Conservation (phyloP, 1,140 invertebrate species). For the Agrypnia vestita region DNA sequence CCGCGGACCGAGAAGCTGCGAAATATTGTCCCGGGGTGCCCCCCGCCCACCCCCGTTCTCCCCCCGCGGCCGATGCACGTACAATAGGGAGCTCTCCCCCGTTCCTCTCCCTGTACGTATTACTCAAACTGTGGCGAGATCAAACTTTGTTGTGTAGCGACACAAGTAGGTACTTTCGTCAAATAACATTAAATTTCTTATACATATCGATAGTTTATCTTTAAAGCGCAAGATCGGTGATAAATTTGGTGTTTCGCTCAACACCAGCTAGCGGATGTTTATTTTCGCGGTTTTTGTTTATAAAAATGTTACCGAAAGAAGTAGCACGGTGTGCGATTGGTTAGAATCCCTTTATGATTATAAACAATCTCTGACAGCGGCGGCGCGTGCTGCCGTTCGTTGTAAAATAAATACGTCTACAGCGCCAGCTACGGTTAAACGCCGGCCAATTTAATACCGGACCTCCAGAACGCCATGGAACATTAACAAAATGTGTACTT, state of each 20-base stretch:
- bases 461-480: constrained; percentile 8
- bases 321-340: background rate
- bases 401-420: constrained; percentile 15
- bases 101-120: background rate
- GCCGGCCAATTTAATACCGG: constrained; percentile 13
- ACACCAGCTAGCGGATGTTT: too few relatives aligned
- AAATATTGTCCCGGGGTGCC: background rate
- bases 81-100: background rate
- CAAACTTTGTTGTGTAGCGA: background rate
- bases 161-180: background rate
- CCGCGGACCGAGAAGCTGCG: constrained; percentile 10
- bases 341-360: constrained; percentile 26
- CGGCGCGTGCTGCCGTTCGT: background rate
- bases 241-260: too few relatives aligned
- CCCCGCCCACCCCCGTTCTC: background rate
- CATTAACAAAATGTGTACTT: constrained; percentile 10
- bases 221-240: too few relatives aligned
- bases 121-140: constrained; percentile 19
- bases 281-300: too few relatives aligned
- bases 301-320: background rate
- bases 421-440: background rate
- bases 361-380: constrained; percentile 28
- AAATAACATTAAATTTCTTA: background rate
- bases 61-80: constrained; percentile 11
- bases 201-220: too few relatives aligned